Evolutionary conservation across 2,113 vertebrate species (phyloP).

Genomic region (Cyprinodon variegatus): DNA sequence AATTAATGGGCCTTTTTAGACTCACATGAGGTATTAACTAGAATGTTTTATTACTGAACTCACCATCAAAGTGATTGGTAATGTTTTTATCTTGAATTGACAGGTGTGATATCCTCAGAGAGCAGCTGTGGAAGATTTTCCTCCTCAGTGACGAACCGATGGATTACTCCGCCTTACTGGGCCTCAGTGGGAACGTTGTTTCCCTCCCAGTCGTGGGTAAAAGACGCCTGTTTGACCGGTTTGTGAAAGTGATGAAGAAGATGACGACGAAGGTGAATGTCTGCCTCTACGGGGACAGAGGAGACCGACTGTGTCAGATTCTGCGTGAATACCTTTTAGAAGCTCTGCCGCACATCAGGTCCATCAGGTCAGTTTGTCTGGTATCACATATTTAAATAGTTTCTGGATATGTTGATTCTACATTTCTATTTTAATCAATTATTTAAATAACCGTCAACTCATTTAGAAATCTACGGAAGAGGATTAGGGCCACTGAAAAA

Average conservation of each 20-base stretch:
- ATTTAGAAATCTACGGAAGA: too few species aligned
- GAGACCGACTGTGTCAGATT: neutral
- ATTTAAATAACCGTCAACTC: too few species aligned
- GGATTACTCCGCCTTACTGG: neutral
- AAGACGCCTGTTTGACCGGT: slow-evolving; percentile 22
- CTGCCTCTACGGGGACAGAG: slow-evolving; percentile 28
- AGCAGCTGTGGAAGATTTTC: slow-evolving; percentile 22
- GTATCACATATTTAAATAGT: neutral
- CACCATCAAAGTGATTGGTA: neutral
- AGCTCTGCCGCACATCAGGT: slow-evolving; percentile 5
- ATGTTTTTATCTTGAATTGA: neutral
- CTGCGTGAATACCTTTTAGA: slow-evolving; percentile 4
- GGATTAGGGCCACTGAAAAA: too few species aligned
- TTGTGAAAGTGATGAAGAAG: slow-evolving; percentile 2
- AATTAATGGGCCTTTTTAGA: neutral
- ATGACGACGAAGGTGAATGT: slow-evolving; percentile 1
- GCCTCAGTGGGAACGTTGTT: slow-evolving; percentile 9
- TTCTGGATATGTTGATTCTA: neutral
- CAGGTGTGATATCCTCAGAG: slow-evolving; percentile 23
- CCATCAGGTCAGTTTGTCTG: slow-evolving; percentile 20
- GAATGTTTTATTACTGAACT: neutral
- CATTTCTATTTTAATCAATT: neutral
- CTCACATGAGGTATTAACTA: neutral
- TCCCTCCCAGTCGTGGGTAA: slow-evolving; percentile 24
- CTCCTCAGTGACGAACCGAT: slow-evolving; percentile 21